Evolutionary conservation across 2,888 invertebrate genomes (phyloP).

Genomic region (Achlya flavicornis): DNA sequence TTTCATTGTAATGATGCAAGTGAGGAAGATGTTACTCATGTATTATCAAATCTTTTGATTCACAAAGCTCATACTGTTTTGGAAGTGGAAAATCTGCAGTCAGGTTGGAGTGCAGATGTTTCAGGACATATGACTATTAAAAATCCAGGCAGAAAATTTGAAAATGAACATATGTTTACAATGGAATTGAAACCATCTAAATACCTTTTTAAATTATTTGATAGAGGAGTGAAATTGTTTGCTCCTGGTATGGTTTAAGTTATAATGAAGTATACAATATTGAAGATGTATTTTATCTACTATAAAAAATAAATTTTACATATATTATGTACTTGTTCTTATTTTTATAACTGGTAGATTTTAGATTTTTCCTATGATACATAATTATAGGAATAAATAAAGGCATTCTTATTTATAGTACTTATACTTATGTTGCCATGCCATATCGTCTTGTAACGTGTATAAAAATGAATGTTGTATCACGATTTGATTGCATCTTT

Average conservation of each 20-base stretch:
- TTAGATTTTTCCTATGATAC: too few relatives aligned
- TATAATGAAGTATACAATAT: constrained; percentile 1
- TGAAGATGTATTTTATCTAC: not conserved
- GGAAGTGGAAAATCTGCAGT: constrained; percentile 86
- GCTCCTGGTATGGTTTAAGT: constrained; percentile 85
- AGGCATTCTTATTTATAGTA: too few relatives aligned
- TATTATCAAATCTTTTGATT: constrained; percentile 84
- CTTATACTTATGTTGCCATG: too few relatives aligned
- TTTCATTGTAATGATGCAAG: constrained; percentile 85
- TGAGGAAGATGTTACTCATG: constrained; percentile 82
- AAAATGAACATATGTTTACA: constrained; percentile 52
- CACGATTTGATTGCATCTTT: too few relatives aligned
- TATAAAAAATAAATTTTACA: too few relatives aligned
- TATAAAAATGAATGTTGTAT: too few relatives aligned
- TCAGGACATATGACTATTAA: constrained; percentile 87
- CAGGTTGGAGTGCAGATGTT: constrained; percentile 89
- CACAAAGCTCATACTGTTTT: constrained; percentile 86
- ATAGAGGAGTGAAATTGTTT: constrained; percentile 89
- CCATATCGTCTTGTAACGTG: too few relatives aligned
- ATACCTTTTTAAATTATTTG: constrained; percentile 88
- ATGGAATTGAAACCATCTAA: constrained; percentile 57
- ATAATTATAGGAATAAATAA: too few relatives aligned
- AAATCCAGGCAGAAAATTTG: constrained; percentile 65
- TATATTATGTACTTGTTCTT: too few relatives aligned
- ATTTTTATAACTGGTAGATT: too few relatives aligned